Percentiles rank a stretch among this genome's conserved stretches.
Evolutionary conservation across 2,113 vertebrate genomes (phyloP).

Genomic region (Anguilla rostrata): DNA sequence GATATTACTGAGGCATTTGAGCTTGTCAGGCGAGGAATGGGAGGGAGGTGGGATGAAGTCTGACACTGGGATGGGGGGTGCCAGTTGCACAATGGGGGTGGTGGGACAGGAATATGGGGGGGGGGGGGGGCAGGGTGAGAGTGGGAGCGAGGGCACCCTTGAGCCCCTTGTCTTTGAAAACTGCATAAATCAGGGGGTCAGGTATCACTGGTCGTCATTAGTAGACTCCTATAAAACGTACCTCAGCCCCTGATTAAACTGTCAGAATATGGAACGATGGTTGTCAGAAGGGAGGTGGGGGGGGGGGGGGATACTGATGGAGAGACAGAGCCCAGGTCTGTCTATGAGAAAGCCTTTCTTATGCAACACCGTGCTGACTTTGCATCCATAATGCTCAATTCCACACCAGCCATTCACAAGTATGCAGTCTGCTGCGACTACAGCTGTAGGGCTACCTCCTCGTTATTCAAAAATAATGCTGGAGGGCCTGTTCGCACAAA

Average conservation of each 20-base stretch:
- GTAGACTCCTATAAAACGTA: constrained; percentile 63
- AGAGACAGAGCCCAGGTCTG: constrained; percentile 33
- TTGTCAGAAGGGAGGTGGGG: constrained; percentile 50
- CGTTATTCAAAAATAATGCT: background rate
- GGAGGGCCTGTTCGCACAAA: background rate
- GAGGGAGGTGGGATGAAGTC: constrained; percentile 32
- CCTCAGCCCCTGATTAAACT: constrained; percentile 66
- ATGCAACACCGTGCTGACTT: background rate
- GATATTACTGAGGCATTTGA: constrained; percentile 64
- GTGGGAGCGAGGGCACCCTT: constrained; percentile 15
- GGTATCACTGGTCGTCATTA: constrained; percentile 62
- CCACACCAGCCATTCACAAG: background rate
- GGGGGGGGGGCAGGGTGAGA: background rate
- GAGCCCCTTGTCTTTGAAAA: constrained; percentile 51
- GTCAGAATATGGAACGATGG: constrained; percentile 48
- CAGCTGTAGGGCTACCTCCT: background rate
- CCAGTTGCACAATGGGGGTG: background rate
- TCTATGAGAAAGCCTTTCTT: background rate
- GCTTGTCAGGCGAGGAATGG: constrained; percentile 54
- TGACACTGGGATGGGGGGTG: constrained; percentile 10
- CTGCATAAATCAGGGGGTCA: constrained; percentile 59
- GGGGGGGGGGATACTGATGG: constrained; percentile 34
- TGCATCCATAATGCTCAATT: background rate
- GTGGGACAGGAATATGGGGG: constrained; percentile 21
- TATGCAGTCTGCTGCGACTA: background rate